Base-by-base conservation (phyloP, 2,797 vertebrate genomes). In the Malurus leucopterus region DNA sequence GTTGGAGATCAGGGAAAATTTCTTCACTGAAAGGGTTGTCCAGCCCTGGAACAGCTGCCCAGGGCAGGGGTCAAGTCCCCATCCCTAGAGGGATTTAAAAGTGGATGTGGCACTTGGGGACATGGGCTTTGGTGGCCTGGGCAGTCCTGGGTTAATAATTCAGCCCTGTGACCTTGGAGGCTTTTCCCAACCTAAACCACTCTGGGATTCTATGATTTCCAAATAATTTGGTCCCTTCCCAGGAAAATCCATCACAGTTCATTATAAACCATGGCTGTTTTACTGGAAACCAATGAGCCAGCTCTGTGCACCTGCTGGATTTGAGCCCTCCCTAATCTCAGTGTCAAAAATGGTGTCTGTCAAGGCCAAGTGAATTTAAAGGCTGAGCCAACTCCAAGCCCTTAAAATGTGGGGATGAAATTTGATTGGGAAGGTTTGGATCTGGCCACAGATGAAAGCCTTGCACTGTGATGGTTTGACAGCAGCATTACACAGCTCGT, bases 1-100 rank as follows among this genome's bases (percentile, higher is more conserved):
- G 0, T 1, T 23, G 36, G 43, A 36, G 1, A 41, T 44, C 8
- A 1, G 8, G 27, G 16, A 38, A 44, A 0, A 44, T 44, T 27
- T 23, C 10, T 67, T 20, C 0, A 0, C 27, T 16, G 23, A 38
- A 43, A 46, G 32, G 18, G 13, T 0, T 36, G 10, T 29, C 13
- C 29, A 27, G 6, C 19, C 2, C 0, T 32, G 19, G 7, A 15
- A 67, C 19, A 58, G 61, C 51, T 83, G 80, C n/a, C n/a, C 44
- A 50, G 44, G n/a, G n/a, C 6, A 8, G n/a, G 9, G 21, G 4
- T 36, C 27, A n/a, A 4, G 44, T 50, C 38, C 6, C 12, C 51
- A 38, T 15, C n/a, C 36, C 10, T 13, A 44, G 15, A 44, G 27
- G 17, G 15, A 20, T 51, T 36, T 13, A 11, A 16, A 38, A 67